Evolutionary conservation across 1,140 invertebrate species (phyloP), one percentile per base, ranked within the genome.

Genomic region (Bilobella aurantiaca): DNA sequence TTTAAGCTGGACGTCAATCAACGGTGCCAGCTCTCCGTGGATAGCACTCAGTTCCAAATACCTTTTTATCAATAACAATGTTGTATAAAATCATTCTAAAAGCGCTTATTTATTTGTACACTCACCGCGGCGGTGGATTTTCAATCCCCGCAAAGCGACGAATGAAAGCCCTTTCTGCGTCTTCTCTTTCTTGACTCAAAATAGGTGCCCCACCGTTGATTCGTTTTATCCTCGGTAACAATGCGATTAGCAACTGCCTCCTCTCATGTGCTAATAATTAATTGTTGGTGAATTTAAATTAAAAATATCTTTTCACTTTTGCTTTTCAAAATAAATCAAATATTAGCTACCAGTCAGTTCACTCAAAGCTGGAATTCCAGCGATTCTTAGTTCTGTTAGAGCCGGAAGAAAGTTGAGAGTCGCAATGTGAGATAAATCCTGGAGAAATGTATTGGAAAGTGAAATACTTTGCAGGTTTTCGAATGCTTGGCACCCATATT

Each of bases 161-260:
- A 69, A 96, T 91, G 78, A 95, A 96, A 70, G 91, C 90, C 64
- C 92, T 81, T 75, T 96, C 92, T n/a, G 92, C 88, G 74, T 93
- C 89, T 77, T 93, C 90, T 64, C 92, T 81, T 76, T 95, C 91
- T 37, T 91, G 86, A 0, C 81, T 81, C 31, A 84, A 84, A 71
- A 96, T 90, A 30, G 83, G 82, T 49, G 91, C 91, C 23, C 92
- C 92, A 58, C 90, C 90, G 79, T 96, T 96, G 14, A 96, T 78
- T 57, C 86, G 88, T 68, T 84, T 81, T 25, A 95, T 85, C 75
- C 88, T 89, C 46, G 91, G 91, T 63, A 96, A 78, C 62, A 92
- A 81, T 1, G 92, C 92, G 63, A 96, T 90, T 32, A 94, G 76
- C 37, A 94, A 79, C 75, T 93, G 87, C 27, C 89, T 79, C 64